Base-by-base conservation (phyloP, 2,888 invertebrate genomes). In the Fissipunctia ypsillon region DNA sequence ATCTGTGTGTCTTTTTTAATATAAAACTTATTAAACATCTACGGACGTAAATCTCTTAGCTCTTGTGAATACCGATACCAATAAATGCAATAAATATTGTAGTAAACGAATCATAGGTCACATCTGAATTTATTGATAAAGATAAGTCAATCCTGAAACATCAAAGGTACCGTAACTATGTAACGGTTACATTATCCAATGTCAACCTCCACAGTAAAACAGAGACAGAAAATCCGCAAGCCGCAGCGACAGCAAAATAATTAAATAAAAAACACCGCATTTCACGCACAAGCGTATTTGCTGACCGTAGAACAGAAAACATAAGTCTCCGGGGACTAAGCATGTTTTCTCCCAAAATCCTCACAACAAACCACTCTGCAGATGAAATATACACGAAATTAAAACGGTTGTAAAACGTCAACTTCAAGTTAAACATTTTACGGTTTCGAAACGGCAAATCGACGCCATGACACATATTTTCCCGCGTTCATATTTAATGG, bases 391-490 rank as follows among this genome's bases (percentile, higher is more conserved):
- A 81, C 74, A 74, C 43, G 54, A 66, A 82, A 84, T 81, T 76
- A 85, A 85, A 85, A 76, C 77, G 61, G 43, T 80, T 75, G 77
- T 77, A 80, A 84, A 84, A 78, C 77, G 71, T 81, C 76, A 81
- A 84, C 84, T 81, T 84, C 71, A 84, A 87, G 82, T 82, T 85
- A 85, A 85, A 85, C 84, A 84, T 83, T 85, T 87, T 80, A 87
- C 81, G 82, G 77, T 77, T 75, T 71, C 68, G 76, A 77, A 86
- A 81, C 90, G 91, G 92, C 89, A 90, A 90, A 90, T 88, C 84
- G 91, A 85, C 91, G 94, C 94, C 93, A 94, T 95, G 93, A 94
- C 94, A 92, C 91, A 88, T 91, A 91, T 92, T 92, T 93, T 93
- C 93, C 91, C 93, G 92, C 93, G 91, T 93, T 85, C 91, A 93